Percentiles rank a stretch among this genome's conserved stretches.
Conservation (phyloP, 2,888 invertebrate genomes). For the Fabriciana adippe region DNA sequence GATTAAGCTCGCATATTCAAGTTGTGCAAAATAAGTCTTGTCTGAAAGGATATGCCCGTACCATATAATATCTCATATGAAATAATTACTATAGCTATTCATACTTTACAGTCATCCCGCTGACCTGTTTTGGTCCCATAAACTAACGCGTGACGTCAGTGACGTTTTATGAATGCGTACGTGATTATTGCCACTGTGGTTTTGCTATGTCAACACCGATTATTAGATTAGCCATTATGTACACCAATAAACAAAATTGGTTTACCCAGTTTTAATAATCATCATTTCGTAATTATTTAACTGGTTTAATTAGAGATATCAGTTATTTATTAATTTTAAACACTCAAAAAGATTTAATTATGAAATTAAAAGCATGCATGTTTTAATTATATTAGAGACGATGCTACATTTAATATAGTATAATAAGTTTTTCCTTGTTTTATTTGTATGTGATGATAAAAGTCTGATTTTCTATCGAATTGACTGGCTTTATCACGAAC, state of each 20-base stretch:
- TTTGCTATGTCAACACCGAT: conserved; percentile 14
- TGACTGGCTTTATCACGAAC: too few species aligned
- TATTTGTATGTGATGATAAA: too few species aligned
- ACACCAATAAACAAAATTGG: conserved; percentile 10
- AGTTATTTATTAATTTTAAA: too few species aligned
- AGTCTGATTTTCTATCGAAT: too few species aligned
- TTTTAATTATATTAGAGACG: too few species aligned
- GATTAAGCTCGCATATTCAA: not conserved
- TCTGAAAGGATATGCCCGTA: not conserved
- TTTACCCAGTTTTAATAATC: conserved; percentile 1
- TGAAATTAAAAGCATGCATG: too few species aligned
- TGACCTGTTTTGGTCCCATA: conserved; percentile 44
- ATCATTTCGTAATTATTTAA: conserved; percentile 6
- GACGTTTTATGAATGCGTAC: conserved; percentile 35
- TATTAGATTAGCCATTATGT: conserved; percentile 19
- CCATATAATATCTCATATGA: not conserved
- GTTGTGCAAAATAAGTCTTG: not conserved
- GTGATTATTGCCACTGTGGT: conserved; percentile 28
- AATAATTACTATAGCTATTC: conserved; percentile 23
- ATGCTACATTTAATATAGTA: too few species aligned
- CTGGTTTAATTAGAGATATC: not conserved
- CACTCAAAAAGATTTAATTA: too few species aligned
- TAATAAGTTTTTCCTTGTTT: too few species aligned
- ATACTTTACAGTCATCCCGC: conserved; percentile 40
- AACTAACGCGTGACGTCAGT: conserved; percentile 38